Evolutionary conservation across 2,797 vertebrate species (phyloP).

Genomic region (Halcyon chelicuti): DNA sequence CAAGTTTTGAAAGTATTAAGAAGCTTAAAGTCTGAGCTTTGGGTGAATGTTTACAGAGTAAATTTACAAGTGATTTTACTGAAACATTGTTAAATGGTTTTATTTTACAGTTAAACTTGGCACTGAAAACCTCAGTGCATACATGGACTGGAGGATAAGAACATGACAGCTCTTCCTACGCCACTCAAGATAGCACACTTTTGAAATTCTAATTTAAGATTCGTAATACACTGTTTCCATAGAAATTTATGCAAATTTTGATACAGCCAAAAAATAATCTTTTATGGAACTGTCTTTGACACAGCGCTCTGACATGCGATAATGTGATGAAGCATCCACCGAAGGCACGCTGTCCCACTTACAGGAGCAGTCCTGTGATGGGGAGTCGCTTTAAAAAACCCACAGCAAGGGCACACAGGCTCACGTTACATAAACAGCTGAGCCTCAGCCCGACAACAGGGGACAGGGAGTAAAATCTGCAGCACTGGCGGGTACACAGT

Average conservation of each 20-base stretch:
- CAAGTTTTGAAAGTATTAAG: background rate
- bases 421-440: constrained; percentile 30
- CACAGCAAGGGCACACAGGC: background rate
- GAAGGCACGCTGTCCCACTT: constrained; percentile 50
- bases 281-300: constrained; percentile 63
- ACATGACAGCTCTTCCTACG: constrained; percentile 78
- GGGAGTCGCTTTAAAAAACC: background rate
- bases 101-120: constrained; percentile 62
- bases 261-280: constrained; percentile 62
- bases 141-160: constrained; percentile 65
- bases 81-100: constrained; percentile 36
- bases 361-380: background rate
- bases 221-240: constrained; percentile 81
- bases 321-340: constrained; percentile 46
- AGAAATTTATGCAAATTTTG: constrained; percentile 83
- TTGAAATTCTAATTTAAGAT: constrained; percentile 82
- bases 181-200: constrained; percentile 81
- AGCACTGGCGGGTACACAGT: background rate
- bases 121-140: constrained; percentile 55
- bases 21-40: background rate
- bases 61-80: constrained; percentile 32
- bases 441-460: background rate
- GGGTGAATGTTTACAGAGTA: constrained; percentile 2
- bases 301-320: constrained; percentile 46
- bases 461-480: background rate